These are phyloP conservation scores for Corythoichthys haematopterus DNA, from an alignment of 2,113 vertebrate genomes.

Conservation along the genomic window DNA sequence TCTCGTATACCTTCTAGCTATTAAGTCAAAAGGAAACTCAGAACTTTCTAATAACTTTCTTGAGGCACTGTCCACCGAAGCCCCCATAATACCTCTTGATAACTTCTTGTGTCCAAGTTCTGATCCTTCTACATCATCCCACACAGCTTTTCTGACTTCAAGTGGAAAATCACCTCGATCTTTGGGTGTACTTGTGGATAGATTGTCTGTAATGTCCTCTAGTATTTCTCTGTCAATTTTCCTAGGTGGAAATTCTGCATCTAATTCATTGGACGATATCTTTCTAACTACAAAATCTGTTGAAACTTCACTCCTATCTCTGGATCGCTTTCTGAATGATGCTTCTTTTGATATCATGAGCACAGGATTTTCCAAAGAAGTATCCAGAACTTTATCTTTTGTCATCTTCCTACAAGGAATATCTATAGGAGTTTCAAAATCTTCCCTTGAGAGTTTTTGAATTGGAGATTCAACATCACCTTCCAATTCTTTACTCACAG, in stretches of 20 bases:
- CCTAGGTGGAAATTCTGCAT: slow-evolving; percentile 29
- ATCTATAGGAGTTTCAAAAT: slow-evolving; percentile 41
- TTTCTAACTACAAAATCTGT: slow-evolving; percentile 38
- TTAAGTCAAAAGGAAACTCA: slow-evolving; percentile 35
- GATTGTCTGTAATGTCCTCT: slow-evolving; percentile 41
- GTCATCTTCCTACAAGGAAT: slow-evolving; percentile 25
- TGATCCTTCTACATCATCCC: slow-evolving; percentile 51
- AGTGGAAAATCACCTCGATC: slow-evolving; percentile 47
- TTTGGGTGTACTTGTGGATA: slow-evolving; percentile 39
- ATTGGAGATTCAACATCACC: slow-evolving; percentile 32
- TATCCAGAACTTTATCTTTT: slow-evolving; percentile 41
- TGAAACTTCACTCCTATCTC: slow-evolving; percentile 38
- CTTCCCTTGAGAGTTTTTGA: slow-evolving; percentile 35
- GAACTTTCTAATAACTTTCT: slow-evolving; percentile 52
- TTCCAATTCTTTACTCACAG: slow-evolving; percentile 43
- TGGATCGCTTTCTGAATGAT: slow-evolving; percentile 35
- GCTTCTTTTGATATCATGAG: slow-evolving; percentile 35
- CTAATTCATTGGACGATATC: slow-evolving; percentile 36
- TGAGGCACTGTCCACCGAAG: slow-evolving; percentile 46
- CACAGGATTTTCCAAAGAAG: slow-evolving; percentile 24
- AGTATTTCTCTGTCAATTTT: slow-evolving; percentile 40
- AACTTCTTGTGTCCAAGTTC: slow-evolving; percentile 32
- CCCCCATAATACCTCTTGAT: slow-evolving; percentile 47
- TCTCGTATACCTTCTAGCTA: slow-evolving; percentile 37
- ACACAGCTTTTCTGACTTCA: slow-evolving; percentile 49